Evolutionary conservation across 2,113 vertebrate species (phyloP).

Genomic region (Zingel zingel): DNA sequence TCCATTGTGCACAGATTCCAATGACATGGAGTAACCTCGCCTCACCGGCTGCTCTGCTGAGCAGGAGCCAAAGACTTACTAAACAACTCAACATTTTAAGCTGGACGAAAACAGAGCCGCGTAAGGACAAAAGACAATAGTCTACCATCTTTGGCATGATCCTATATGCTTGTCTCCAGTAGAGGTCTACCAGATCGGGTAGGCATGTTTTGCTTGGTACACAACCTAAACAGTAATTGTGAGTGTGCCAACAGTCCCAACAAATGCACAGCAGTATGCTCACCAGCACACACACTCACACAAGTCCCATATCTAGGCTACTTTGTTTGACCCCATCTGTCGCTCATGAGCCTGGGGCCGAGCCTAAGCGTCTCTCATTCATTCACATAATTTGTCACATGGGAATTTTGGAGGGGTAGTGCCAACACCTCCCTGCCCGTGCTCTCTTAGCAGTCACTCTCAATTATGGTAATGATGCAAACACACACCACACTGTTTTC

Average conservation of each 20-base stretch:
- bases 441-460: conserved; percentile 55
- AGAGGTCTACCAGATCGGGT: conserved; percentile 14
- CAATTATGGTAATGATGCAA: conserved; percentile 76
- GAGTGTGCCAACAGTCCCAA: conserved; percentile 40
- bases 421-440: conserved; percentile 37
- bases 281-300: conserved; percentile 12
- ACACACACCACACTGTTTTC: conserved; percentile 57
- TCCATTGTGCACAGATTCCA: conserved; percentile 77
- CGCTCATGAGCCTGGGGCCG: conserved; percentile 32
- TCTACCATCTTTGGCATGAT: conserved; percentile 51
- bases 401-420: conserved; percentile 32
- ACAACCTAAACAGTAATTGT: conserved; percentile 45
- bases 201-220: conserved; percentile 62
- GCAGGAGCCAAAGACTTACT: conserved; percentile 59
- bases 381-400: conserved; percentile 67
- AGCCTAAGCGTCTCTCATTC: conserved; percentile 48
- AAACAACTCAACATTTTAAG: conserved; percentile 59
- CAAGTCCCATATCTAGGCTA: conserved; percentile 52
- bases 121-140: conserved; percentile 46
- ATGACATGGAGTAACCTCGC: conserved; percentile 77
- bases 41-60: conserved; percentile 59
- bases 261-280: conserved; percentile 7
- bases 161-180: neutral
- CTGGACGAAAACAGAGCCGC: conserved; percentile 45
- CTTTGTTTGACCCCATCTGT: conserved; percentile 60